These are phyloP conservation scores for Cordilura impudica DNA, from an alignment of 2,888 invertebrate genomes.

Conservation along the genomic window DNA sequence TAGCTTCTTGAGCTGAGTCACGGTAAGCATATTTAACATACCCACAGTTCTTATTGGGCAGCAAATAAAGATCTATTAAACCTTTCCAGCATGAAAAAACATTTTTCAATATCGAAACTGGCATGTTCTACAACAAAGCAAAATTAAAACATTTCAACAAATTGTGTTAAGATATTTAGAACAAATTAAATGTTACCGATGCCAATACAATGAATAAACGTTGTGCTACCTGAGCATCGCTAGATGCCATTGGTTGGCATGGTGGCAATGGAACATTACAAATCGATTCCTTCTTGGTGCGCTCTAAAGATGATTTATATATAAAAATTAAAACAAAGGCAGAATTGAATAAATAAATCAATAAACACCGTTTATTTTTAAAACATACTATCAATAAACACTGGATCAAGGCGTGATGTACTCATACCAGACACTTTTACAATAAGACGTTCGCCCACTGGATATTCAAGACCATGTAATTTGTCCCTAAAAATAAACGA, in stretches of 20 bases:
- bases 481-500: conserved; percentile 81
- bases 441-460: conserved; percentile 89
- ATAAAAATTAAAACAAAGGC: background rate
- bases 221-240: conserved; percentile 83
- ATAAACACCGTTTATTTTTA: background rate
- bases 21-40: conserved; percentile 91
- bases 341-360: background rate
- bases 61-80: conserved; percentile 92
- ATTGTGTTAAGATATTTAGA: background rate
- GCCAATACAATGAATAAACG: conserved; percentile 82
- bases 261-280: conserved; percentile 87
- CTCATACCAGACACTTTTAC: conserved; percentile 76
- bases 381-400: conserved; percentile 73
- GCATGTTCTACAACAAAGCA: conserved; percentile 81
- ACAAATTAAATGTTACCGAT: conserved; percentile 71
- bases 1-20: conserved; percentile 82
- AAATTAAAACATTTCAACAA: background rate
- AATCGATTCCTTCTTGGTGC: conserved; percentile 77
- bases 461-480: conserved; percentile 94
- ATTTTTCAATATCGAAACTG: conserved; percentile 89
- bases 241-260: conserved; percentile 81
- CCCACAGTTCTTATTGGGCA: conserved; percentile 93
- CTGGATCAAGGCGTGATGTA: conserved; percentile 73
- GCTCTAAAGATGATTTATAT: conserved; percentile 65
- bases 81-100: conserved; percentile 94